Evolutionary conservation across 1,140 invertebrate genomes (phyloP), one percentile per base, ranked within the genome.

Genomic region (Matsumurasca onukii): DNA sequence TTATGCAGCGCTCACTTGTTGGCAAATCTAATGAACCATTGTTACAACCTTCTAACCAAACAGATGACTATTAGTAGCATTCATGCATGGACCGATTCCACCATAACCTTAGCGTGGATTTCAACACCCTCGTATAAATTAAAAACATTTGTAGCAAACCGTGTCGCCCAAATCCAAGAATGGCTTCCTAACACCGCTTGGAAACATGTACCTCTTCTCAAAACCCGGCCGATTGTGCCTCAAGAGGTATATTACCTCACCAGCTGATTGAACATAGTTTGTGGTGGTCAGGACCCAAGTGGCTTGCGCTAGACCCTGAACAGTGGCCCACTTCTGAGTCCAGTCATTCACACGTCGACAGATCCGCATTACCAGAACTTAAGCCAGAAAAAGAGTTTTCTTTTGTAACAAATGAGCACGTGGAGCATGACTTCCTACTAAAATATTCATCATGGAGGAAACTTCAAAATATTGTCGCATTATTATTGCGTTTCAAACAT

Each of bases 151-250:
- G 34, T 45, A 9, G 34, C 34, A 12, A 45, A 45, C 34, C 34
- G 34, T 45, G 34, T 45, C 9, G 9, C 34, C 34, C 17, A 12
- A 45, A 45, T 45, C 34, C 34, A 45, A 17, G 34, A 45, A 45
- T 45, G 9, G 17, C 9, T 17, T 45, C 34, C 34, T 45, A 12
- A 9, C 9, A 12, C 9, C 34, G 17, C 17, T 45, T 45, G 34
- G 34, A 45, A 24, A 69, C 76, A 2, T 15, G 49, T 0, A 59
- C 73, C 0, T 9, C 5, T 0, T 45, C 72, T 1, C n/a, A n/a
- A n/a, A 78, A 78, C 64, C 77, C 74, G 0, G 76, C 76, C 12
- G 76, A 77, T 62, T 45, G 34, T 45, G 34, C 34, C 34, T 45
- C 34, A 9, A 45, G 34, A 45, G 34, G 34, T 45, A 12, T 45